Conservation (phyloP, 2,113 vertebrate species). For the Nansenia antarctica region DNA sequence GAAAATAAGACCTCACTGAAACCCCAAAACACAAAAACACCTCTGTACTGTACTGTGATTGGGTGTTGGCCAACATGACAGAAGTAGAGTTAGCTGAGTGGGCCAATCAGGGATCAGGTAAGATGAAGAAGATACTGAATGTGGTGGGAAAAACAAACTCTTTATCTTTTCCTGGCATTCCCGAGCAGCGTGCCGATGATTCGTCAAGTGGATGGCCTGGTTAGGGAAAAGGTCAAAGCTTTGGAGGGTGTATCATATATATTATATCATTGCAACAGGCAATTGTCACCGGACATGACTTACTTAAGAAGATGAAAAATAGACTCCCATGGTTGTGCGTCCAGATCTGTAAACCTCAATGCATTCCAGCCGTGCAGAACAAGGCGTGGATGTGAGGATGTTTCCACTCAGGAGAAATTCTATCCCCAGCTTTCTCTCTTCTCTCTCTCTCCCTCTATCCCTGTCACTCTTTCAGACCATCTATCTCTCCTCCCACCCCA, state of each 20-base stretch:
- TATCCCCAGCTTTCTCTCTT: slow-evolving; percentile 3
- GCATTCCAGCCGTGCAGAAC: not conserved
- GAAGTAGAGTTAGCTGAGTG: not conserved
- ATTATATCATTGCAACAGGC: not conserved
- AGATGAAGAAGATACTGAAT: not conserved
- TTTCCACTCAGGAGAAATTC: not conserved
- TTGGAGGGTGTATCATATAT: slow-evolving; percentile 20
- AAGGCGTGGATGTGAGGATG: not conserved
- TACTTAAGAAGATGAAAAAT: not conserved
- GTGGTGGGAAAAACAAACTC: not conserved
- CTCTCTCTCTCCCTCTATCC: slow-evolving; percentile 6
- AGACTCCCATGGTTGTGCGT: not conserved
- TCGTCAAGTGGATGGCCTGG: slow-evolving; percentile 28
- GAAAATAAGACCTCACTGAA: not conserved
- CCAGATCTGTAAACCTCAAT: not conserved
- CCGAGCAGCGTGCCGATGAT: slow-evolving; percentile 15
- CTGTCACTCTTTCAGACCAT: not conserved
- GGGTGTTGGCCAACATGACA: not conserved
- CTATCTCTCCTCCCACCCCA: slow-evolving; percentile 44
- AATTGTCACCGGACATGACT: not conserved
- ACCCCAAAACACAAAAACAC: not conserved
- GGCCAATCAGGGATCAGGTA: not conserved
- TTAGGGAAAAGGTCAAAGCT: slow-evolving; percentile 36
- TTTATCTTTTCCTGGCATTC: slow-evolving; percentile 35
- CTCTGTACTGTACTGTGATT: not conserved